These are phyloP conservation scores for Heteromyza rotundicornis DNA, from an alignment of 2,888 invertebrate genomes.

Conservation along the genomic window DNA sequence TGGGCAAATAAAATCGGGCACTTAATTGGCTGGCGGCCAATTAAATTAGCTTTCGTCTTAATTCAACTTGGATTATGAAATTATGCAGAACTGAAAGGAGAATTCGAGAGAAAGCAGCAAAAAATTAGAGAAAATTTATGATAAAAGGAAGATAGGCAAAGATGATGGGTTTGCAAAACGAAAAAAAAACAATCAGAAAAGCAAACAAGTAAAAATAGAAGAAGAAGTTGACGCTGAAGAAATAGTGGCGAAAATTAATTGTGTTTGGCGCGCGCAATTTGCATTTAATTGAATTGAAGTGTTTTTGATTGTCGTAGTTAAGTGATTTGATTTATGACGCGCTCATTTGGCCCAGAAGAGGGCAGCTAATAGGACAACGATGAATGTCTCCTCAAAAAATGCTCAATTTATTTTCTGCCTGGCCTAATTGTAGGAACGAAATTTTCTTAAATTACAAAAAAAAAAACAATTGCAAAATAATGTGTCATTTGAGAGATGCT, in stretches of 20 bases:
- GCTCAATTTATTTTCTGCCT: no score
- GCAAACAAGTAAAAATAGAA: conserved; percentile 1
- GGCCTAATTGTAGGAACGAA: no score
- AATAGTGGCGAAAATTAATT: not conserved
- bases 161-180: no score
- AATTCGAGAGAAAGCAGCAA: not conserved
- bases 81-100: no score
- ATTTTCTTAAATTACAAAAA: no score
- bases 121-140: not conserved
- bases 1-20: not conserved
- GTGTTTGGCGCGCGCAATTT: not conserved
- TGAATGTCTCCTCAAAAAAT: no score
- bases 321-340: not conserved
- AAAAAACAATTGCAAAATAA: not conserved
- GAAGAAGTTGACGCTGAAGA: not conserved
- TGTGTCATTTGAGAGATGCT: conserved; percentile 6
- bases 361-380: no score
- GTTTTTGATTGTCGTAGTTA: conserved; percentile 7
- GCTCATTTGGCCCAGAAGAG: not conserved
- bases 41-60: not conserved
- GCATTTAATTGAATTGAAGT: not conserved
- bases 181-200: not conserved
- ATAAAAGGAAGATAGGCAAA: not conserved
- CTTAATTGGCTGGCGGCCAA: not conserved
- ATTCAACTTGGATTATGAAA: not conserved